phyloP scores from a whole-genome alignment of 2,888 invertebrate species.

The Drosophila eohydei region DNA sequence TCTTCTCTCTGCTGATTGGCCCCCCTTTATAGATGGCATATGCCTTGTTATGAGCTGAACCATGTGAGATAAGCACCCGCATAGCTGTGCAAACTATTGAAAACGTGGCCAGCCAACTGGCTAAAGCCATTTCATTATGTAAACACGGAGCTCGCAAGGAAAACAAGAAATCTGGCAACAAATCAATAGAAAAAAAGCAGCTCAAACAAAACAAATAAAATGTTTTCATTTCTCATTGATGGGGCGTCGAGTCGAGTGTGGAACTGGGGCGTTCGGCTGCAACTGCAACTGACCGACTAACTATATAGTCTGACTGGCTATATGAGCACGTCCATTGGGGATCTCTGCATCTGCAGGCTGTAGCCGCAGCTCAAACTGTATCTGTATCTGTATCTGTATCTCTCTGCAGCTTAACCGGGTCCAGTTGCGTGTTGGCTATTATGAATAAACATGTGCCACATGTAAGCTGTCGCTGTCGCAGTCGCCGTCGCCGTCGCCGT shows the following conservation, averaged over 20 bases:
- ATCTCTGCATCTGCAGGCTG: constrained; percentile 32
- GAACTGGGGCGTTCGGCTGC: constrained; percentile 29
- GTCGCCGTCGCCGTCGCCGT: constrained; percentile 1
- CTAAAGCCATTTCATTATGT: constrained; percentile 72
- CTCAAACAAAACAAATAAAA: constrained; percentile 25
- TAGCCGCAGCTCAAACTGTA: neutral
- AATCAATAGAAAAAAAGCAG: constrained; percentile 72
- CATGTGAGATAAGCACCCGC: constrained; percentile 72
- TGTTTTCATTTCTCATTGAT: constrained; percentile 62
- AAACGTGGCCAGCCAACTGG: constrained; percentile 47
- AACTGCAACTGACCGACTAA: constrained; percentile 35
- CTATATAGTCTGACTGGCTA: constrained; percentile 1
- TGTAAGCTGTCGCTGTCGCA: constrained; percentile 51
- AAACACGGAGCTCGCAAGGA: constrained; percentile 70
- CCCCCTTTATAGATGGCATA: constrained; percentile 13
- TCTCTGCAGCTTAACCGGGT: constrained; percentile 17
- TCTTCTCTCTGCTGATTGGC: neutral
- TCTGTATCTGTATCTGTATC: constrained; percentile 1
- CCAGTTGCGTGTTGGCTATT: constrained; percentile 60
- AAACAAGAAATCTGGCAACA: constrained; percentile 79
- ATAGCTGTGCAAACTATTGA: constrained; percentile 49
- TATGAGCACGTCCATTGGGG: constrained; percentile 41
- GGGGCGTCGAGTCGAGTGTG: constrained; percentile 40
- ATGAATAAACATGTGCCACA: constrained; percentile 74
- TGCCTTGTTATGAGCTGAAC: constrained; percentile 29